Percentiles rank a stretch among this genome's conserved stretches.
Conservation (phyloP, 2,797 vertebrate genomes). For the Cirrhinus mrigala region DNA sequence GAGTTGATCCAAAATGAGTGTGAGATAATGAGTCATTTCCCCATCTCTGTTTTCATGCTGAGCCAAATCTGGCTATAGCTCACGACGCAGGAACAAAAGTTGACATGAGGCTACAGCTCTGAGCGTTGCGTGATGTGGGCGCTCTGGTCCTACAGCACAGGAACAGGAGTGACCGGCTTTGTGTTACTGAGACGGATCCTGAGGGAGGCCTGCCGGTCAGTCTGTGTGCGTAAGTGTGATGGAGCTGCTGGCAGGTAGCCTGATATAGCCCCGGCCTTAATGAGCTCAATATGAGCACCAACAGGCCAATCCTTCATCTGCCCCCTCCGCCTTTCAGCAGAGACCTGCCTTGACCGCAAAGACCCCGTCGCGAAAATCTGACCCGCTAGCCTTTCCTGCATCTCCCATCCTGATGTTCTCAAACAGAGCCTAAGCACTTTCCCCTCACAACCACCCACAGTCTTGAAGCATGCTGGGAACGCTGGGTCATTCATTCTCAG, state of each 20-base stretch:
- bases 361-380: neutral
- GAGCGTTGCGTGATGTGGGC: conserved; percentile 3
- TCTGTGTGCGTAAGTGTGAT: neutral
- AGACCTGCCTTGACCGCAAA: conserved; percentile 11
- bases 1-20: conserved; percentile 27
- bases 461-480: conserved; percentile 16
- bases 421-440: conserved; percentile 5
- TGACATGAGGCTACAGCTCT: conserved; percentile 27
- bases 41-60: conserved; percentile 48
- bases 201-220: conserved; percentile 20
- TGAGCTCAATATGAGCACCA: conserved; percentile 28
- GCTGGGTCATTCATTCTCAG: conserved; percentile 30
- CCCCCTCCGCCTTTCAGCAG: neutral
- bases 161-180: conserved; percentile 18
- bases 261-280: neutral
- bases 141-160: conserved; percentile 9
- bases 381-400: neutral
- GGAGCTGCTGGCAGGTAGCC: conserved; percentile 16
- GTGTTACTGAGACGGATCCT: conserved; percentile 22
- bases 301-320: conserved; percentile 30
- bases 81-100: conserved; percentile 37
- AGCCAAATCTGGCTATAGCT: conserved; percentile 45
- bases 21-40: conserved; percentile 47
- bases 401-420: neutral
- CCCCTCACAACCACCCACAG: neutral